phyloP scores from a whole-genome alignment of 1,140 invertebrate species.

The Drosophila paulistorum region DNA sequence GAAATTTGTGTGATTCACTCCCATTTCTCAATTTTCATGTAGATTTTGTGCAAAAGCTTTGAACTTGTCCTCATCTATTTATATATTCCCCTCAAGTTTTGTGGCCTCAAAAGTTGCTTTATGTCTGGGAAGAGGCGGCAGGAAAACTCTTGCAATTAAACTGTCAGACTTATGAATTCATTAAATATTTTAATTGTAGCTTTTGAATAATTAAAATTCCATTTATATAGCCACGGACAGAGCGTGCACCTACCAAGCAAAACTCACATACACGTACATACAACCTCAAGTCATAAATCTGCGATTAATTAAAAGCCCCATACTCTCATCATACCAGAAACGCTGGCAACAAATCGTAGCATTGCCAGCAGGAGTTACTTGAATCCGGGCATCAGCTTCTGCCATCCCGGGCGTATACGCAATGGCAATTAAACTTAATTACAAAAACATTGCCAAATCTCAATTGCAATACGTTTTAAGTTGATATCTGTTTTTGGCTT shows the following conservation, averaged over 20 bases:
- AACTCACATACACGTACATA: not conserved
- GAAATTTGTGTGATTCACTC: not conserved
- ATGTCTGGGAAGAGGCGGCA: slow-evolving; percentile 14
- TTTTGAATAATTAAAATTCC: slow-evolving; percentile 80
- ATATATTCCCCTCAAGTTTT: slow-evolving; percentile 40
- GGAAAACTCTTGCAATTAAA: slow-evolving; percentile 76
- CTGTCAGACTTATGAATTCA: slow-evolving; percentile 80
- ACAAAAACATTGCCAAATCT: slow-evolving; percentile 75
- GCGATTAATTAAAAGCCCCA: slow-evolving; percentile 71
- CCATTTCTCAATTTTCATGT: slow-evolving; percentile 13
- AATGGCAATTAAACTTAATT: slow-evolving; percentile 76
- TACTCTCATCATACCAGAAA: not conserved
- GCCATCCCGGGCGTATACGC: slow-evolving; percentile 56
- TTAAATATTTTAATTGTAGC: slow-evolving; percentile 80
- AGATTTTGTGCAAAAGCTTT: slow-evolving; percentile 8
- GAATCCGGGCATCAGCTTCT: not conserved
- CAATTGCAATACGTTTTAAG: slow-evolving; percentile 60
- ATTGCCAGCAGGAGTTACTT: not conserved
- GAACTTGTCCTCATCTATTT: slow-evolving; percentile 52
- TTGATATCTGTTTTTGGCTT: slow-evolving; percentile 30
- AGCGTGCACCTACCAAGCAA: slow-evolving; percentile 2
- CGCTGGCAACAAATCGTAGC: not conserved
- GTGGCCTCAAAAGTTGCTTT: slow-evolving; percentile 50
- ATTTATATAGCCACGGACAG: slow-evolving; percentile 64
- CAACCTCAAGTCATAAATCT: slow-evolving; percentile 74